phyloP scores from a whole-genome alignment of 1,140 invertebrate species.

The Calycopis cecrops region DNA sequence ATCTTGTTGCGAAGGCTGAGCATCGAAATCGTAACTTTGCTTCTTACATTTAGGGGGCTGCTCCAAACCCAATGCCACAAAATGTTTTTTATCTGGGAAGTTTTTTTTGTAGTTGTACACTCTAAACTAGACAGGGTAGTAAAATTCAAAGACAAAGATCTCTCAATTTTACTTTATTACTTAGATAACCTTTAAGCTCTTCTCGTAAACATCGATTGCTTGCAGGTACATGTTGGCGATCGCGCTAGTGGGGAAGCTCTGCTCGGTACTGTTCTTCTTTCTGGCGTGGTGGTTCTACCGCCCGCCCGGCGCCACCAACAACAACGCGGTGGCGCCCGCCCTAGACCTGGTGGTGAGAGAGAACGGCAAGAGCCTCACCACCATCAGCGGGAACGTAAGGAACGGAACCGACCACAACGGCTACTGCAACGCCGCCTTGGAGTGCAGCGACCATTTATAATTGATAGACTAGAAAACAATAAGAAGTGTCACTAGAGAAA shows the following conservation, averaged over 20 bases:
- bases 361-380: slow-evolving; percentile 43
- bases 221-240: slow-evolving; percentile 81
- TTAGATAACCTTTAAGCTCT: too few relatives aligned
- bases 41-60: too few relatives aligned
- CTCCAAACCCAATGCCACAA: too few relatives aligned
- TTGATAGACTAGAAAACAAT: slow-evolving; percentile 2
- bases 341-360: slow-evolving; percentile 36
- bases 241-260: slow-evolving; percentile 78
- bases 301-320: slow-evolving; percentile 71
- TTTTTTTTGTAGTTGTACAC: too few relatives aligned
- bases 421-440: slow-evolving; percentile 59
- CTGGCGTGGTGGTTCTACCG: slow-evolving; percentile 83
- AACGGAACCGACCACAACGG: slow-evolving; percentile 42
- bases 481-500: not conserved
- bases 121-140: too few relatives aligned
- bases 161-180: too few relatives aligned
- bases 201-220: too few relatives aligned
- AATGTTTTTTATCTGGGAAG: too few relatives aligned
- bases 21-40: too few relatives aligned
- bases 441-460: slow-evolving; percentile 64
- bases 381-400: slow-evolving; percentile 20
- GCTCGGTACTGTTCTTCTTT: slow-evolving; percentile 80
- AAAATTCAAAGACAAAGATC: not conserved
- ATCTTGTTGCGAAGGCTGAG: too few relatives aligned
- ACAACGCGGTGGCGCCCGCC: slow-evolving; percentile 48